Percentiles rank a stretch among this genome's conserved stretches.
phyloP scores from a whole-genome alignment of 2,797 vertebrate genomes.

The Poecilia wingei region DNA sequence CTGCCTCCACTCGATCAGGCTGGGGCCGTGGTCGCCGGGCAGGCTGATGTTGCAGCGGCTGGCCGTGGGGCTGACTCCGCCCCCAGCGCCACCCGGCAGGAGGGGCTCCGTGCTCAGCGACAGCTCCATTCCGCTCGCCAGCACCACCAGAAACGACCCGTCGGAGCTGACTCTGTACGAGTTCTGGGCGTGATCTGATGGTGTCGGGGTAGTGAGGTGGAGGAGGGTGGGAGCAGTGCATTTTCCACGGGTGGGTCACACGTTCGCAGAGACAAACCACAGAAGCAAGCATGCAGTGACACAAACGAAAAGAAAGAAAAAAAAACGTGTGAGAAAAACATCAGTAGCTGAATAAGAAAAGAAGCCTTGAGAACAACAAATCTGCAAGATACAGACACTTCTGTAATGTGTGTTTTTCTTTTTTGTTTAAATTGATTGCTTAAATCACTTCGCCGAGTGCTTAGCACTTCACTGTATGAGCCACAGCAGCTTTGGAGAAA shows the following conservation, averaged over 20 bases:
- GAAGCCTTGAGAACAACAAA: conserved; percentile 28
- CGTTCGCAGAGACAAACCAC: conserved; percentile 32
- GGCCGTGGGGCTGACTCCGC: conserved; percentile 91
- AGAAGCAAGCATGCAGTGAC: conserved; percentile 32
- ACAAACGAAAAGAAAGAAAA: conserved; percentile 25
- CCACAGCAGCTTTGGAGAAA: conserved; percentile 32
- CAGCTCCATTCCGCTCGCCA: conserved; percentile 97
- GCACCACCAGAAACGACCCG: conserved; percentile 91
- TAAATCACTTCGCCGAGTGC: conserved; percentile 19
- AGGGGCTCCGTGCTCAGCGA: conserved; percentile 93
- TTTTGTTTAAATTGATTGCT: conserved; percentile 38
- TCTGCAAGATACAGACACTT: conserved; percentile 15
- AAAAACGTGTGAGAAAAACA: conserved; percentile 53
- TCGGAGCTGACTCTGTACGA: conserved; percentile 94
- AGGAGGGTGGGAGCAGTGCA: neutral
- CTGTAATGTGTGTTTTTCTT: conserved; percentile 20
- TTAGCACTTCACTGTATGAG: conserved; percentile 11
- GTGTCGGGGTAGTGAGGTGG: neutral
- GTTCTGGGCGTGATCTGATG: conserved; percentile 80
- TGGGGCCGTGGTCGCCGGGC: conserved; percentile 94
- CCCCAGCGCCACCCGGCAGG: conserved; percentile 80
- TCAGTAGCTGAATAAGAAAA: conserved; percentile 12
- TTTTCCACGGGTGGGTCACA: neutral
- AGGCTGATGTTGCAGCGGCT: conserved; percentile 98
- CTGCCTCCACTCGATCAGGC: conserved; percentile 97